Percentiles rank a stretch among this genome's conserved stretches.
phyloP scores from a whole-genome alignment of 1,140 invertebrate genomes.

The Drosophila orosa region DNA sequence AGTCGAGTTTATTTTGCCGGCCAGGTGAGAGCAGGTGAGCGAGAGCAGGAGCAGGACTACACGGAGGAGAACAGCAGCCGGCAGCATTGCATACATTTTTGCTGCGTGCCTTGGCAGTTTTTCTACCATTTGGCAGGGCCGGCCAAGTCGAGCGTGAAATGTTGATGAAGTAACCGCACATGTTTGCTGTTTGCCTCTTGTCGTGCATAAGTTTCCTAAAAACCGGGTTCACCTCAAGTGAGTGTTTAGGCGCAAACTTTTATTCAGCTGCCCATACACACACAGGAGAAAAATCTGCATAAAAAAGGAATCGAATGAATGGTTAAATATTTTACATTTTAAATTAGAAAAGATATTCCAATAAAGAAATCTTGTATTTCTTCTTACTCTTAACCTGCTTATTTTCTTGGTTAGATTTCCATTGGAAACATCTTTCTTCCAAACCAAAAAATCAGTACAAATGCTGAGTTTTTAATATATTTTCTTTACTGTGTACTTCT shows the following conservation, averaged over 20 bases:
- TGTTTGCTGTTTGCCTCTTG: slow-evolving; percentile 54
- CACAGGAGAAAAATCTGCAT: background rate
- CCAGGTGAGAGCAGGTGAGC: slow-evolving; percentile 55
- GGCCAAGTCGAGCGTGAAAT: slow-evolving; percentile 76
- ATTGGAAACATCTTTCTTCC: too few species aligned
- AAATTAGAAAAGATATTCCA: background rate
- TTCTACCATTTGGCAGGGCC: slow-evolving; percentile 35
- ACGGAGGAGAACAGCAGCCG: slow-evolving; percentile 24
- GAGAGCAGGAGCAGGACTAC: background rate
- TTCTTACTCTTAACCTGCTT: too few species aligned
- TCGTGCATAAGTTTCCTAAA: slow-evolving; percentile 33
- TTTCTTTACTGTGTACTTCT: background rate
- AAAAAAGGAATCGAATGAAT: background rate
- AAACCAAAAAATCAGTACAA: background rate
- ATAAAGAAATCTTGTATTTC: background rate
- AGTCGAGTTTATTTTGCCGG: slow-evolving; percentile 78
- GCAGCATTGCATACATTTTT: slow-evolving; percentile 70
- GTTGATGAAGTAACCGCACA: slow-evolving; percentile 79
- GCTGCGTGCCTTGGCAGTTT: slow-evolving; percentile 66
- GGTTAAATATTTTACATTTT: background rate
- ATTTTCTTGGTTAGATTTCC: too few species aligned
- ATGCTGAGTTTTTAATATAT: background rate
- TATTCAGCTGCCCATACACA: slow-evolving; percentile 1
- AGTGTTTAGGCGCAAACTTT: slow-evolving; percentile 72
- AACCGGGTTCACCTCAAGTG: slow-evolving; percentile 51